These are phyloP conservation scores for Thinocorus orbignyianus DNA, from an alignment of 2,113 vertebrate genomes.

Conservation along the genomic window DNA sequence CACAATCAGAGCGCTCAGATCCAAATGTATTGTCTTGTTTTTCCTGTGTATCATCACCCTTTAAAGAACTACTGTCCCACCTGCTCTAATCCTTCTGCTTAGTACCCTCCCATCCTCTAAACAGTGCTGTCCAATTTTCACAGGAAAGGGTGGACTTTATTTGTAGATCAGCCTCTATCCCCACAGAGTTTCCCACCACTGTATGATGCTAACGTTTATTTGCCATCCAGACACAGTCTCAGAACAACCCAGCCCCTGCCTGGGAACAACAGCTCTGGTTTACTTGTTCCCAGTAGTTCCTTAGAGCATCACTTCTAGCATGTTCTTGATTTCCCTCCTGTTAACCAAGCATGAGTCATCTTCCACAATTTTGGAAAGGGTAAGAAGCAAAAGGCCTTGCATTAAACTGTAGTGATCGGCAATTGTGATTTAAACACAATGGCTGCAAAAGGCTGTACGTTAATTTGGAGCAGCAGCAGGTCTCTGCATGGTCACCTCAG, in stretches of 20 bases:
- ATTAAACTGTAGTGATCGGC: not conserved
- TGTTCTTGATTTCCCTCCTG: not conserved
- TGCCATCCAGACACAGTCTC: not conserved
- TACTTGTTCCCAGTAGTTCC: not conserved
- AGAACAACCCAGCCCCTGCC: not conserved
- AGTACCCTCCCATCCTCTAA: not conserved
- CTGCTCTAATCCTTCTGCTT: not conserved
- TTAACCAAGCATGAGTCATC: not conserved
- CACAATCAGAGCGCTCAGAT: not conserved
- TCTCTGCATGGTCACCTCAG: not conserved
- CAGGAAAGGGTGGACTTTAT: slow-evolving; percentile 26
- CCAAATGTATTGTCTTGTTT: not conserved
- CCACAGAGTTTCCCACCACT: not conserved
- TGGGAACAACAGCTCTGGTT: not conserved
- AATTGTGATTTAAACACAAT: not conserved
- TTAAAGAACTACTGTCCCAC: not conserved
- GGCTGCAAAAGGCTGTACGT: not conserved
- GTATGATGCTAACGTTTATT: not conserved
- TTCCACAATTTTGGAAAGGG: not conserved
- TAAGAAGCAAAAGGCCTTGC: not conserved
- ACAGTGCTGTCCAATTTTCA: slow-evolving; percentile 5
- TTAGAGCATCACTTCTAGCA: not conserved
- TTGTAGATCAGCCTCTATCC: not conserved
- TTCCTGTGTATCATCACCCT: not conserved
- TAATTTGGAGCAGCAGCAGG: not conserved